These are phyloP conservation scores for Chloebia gouldiae DNA, from an alignment of 2,113 vertebrate species.

Conservation along the genomic window DNA sequence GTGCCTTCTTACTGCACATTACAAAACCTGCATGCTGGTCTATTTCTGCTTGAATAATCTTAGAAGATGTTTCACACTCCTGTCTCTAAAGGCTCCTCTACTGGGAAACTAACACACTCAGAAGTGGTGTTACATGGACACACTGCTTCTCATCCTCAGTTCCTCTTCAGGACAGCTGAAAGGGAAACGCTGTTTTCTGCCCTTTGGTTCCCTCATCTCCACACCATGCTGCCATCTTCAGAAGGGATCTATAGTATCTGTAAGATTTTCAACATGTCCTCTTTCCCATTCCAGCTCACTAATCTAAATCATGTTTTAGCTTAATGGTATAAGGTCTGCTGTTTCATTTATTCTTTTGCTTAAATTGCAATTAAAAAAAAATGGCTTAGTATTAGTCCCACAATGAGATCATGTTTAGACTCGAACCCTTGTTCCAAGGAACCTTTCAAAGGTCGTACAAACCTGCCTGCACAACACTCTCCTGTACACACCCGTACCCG, in stretches of 20 bases:
- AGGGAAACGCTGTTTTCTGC: neutral
- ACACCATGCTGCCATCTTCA: neutral
- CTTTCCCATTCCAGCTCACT: neutral
- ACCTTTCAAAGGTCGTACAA: neutral
- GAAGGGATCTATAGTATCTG: neutral
- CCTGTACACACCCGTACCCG: fast-evolving
- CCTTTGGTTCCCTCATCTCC: neutral
- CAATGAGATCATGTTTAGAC: neutral
- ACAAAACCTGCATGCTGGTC: neutral
- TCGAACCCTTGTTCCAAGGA: neutral
- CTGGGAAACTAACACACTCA: neutral
- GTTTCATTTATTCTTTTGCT: neutral
- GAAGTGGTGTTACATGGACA: fast-evolving
- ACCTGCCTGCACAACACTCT: fast-evolving
- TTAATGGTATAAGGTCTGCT: neutral
- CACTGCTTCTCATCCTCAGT: neutral
- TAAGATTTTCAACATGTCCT: neutral
- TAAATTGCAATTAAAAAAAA: neutral
- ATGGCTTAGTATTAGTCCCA: neutral
- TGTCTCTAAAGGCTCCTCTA: neutral
- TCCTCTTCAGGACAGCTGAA: neutral
- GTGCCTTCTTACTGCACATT: neutral
- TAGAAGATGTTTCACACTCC: neutral
- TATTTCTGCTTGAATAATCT: neutral
- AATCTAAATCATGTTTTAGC: neutral